Base-by-base conservation (phyloP, 2,113 vertebrate species). In the Channa maculata region DNA sequence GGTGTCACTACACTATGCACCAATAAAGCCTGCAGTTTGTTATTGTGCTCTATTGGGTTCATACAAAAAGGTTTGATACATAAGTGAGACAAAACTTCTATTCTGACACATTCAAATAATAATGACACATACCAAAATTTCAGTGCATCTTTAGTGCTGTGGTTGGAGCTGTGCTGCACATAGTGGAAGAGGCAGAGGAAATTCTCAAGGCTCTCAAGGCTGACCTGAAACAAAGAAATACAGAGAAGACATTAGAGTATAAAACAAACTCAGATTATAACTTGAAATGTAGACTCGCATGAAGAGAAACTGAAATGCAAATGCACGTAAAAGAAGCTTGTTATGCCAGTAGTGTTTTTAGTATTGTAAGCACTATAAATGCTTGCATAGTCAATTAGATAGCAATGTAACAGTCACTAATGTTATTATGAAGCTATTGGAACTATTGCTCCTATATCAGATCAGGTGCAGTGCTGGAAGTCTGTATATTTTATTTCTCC, bases 111-210 rank as follows among this genome's bases (percentile, higher is more conserved):
- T 13, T 52, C 24, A 54, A 24, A 36, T 34, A 8, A 15, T 37
- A 43, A 54, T 3, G 10, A 59, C 2, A 83, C 87, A 65, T 91
- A 95, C 94, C 94, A 95, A 88, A 95, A 95, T 69, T 82, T 92
- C 65, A 95, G 89, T 37, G 88, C 86, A 88, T 94, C 92, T 79
- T 91, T 92, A 73, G 51, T 79, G 48, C 65, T 77, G 34, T 77
- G 80, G 69, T 58, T 77, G 58, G 81, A 77, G 43, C 90, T 79
- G 54, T 93, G 93, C 68, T 92, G 92, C 73, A 92, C 90, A 59
- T 88, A 94, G 84, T 95, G 93, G 86, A 95, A 95, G 71, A 94
- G 91, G 44, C 92, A 94, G 53, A 95, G 93, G 83, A 95, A 95
- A 66, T 84, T 92, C 77, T 95, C 95, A 82, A 95, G 88, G 72